Evolutionary conservation across 2,888 invertebrate species (phyloP), one percentile per base, ranked within the genome.

Genomic region (Odontomyia ornata): DNA sequence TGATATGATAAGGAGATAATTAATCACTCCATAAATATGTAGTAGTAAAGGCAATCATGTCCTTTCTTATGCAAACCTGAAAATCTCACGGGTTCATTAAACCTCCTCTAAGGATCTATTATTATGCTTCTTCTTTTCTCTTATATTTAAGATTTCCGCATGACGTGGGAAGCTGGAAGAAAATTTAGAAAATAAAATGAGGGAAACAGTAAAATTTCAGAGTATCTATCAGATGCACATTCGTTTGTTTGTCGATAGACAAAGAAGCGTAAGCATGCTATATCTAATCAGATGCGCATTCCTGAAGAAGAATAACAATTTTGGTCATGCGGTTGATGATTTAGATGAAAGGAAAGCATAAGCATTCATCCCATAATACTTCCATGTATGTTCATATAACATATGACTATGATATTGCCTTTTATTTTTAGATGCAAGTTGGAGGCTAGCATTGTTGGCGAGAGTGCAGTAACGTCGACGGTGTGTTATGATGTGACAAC

Each of bases 341-440:
- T 56, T 4, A 43, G 46, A 60, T 73, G 73, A 73, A 60, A 73
- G 60, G 60, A 60, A 73, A 60, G 60, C 60, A 57, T 73, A 73
- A 57, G 60, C 56, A 57, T 69, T 30, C 47, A 69, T 69, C 23
- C 69, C 27, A 23, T n/a, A 64, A 64, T 28, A 36, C n/a, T n/a
- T 65, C 30, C 21, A 52, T 15, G 18, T 65, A n/a, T 65, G 28
- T 1, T 15, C 7, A 9, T n/a, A n/a, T n/a, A n/a, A n/a, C 23
- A 52, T 21, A 25, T 47, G 71, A 52, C 71, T 36, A 9, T 28
- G 36, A 73, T 57, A 60, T 36, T 57, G 71, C 23, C 21, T 23
- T n/a, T 57, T 73, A 73, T 73, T 73, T 73, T 73, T 73, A 73
- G 73, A 73, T 60, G 60, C 73, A 47, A 13, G 43, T 43, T 23